Evolutionary conservation across 2,113 vertebrate species (phyloP), one percentile per base, ranked within the genome.

Genomic region (Pelecanoides urinatrix): DNA sequence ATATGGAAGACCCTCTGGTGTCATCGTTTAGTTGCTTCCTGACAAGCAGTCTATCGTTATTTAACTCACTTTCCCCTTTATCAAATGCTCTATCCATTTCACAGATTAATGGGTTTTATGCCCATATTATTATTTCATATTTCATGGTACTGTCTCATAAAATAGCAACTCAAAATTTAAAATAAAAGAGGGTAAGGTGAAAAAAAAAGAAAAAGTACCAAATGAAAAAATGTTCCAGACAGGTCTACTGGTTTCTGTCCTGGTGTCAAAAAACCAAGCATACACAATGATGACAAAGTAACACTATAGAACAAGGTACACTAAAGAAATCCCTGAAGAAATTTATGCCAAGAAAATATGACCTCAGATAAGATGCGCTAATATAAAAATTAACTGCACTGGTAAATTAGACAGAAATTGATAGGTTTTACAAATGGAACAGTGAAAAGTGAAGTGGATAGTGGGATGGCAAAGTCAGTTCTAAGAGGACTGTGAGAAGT

Each of bases 361-460:
- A 70, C 36, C 73, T 85, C 53, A 91, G 26, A 73, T 52, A 91
- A 96, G 30, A 42, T 1, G 0, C 0, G 4, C 4, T 91, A 94
- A 86, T 66, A 82, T 42, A 91, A 95, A 90, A 92, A 92, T 95
- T 94, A 95, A 72, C 73, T 62, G 36, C n/a, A 71, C 13, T 75
- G 56, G 58, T 85, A 94, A 94, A 91, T 95, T 71, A 95, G 91
- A 61, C 86, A 68, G 45, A 94, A 79, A 89, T 30, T 84, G 56
- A 88, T 67, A 47, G 59, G 23, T 73, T 86, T 90, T 92, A 56
- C 38, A 91, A 65, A 70, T 29, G 34, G 13, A 81, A 38, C 42
- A 38, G 70, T 77, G 73, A 76, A 94, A 96, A 88, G 5, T 55
- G 52, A 87, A 36, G n/a, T 75, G 50, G 52, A 55, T 32, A 68